Evolutionary conservation across 2,797 vertebrate genomes (phyloP).

Genomic region (Trematomus bernacchii): DNA sequence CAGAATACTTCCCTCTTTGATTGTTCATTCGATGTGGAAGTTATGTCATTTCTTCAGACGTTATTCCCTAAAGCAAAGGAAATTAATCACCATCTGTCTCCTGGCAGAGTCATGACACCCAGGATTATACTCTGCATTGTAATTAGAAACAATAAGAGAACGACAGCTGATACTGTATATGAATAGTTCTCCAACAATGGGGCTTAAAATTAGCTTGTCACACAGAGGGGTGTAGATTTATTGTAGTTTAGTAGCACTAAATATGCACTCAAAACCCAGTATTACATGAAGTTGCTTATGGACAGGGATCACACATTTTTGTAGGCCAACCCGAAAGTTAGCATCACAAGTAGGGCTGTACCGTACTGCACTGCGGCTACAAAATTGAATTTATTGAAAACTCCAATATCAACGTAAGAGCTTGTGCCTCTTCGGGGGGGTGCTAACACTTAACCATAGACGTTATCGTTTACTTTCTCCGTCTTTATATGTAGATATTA

Average conservation of each 20-base stretch:
- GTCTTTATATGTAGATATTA: too few relatives aligned
- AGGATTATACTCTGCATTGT: constrained; percentile 66
- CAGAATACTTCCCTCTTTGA: background rate
- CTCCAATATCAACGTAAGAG: too few relatives aligned
- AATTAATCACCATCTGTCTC: constrained; percentile 69
- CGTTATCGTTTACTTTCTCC: too few relatives aligned
- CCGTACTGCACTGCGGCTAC: too few relatives aligned
- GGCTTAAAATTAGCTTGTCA: constrained; percentile 42
- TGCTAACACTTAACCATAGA: too few relatives aligned
- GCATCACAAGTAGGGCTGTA: too few relatives aligned
- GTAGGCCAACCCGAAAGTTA: too few relatives aligned
- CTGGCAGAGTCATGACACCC: constrained; percentile 63
- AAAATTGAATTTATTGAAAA: too few relatives aligned
- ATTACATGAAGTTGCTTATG: too few relatives aligned
- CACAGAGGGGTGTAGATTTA: background rate
- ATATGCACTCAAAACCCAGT: background rate
- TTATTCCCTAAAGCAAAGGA: constrained; percentile 10
- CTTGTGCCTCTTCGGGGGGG: too few relatives aligned
- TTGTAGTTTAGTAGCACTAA: constrained; percentile 10
- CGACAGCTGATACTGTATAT: constrained; percentile 61
- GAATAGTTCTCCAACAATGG: constrained; percentile 41
- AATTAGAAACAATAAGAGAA: constrained; percentile 68
- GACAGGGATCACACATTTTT: too few relatives aligned
- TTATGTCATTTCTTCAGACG: constrained; percentile 13
- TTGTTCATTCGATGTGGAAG: constrained; percentile 31